These are phyloP conservation scores for Bombus impatiens DNA, from an alignment of 1,140 invertebrate species.

Conservation along the genomic window DNA sequence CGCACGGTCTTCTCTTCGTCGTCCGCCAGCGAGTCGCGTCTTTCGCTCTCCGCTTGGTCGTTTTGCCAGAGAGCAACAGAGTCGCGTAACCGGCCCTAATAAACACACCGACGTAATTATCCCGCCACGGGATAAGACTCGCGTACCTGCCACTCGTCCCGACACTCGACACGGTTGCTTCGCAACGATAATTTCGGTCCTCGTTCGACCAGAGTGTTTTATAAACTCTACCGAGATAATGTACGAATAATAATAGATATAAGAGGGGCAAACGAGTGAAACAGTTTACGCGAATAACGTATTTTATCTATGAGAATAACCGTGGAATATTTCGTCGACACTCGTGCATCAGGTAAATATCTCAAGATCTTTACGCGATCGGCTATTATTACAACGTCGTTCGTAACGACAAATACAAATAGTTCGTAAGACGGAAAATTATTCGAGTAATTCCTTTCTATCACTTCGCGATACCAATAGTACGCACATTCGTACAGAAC, in stretches of 20 bases:
- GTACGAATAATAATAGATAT: neutral
- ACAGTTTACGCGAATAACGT: neutral
- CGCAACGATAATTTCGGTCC: neutral
- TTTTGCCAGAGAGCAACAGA: slow-evolving; percentile 59
- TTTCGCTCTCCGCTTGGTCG: slow-evolving; percentile 2
- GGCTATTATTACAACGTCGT: fast-evolving
- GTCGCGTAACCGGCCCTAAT: slow-evolving; percentile 72
- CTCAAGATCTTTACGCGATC: too few species aligned
- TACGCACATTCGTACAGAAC: too few species aligned
- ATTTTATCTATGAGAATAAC: neutral
- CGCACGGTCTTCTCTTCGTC: slow-evolving; percentile 62
- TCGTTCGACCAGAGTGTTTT: neutral
- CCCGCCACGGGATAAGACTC: slow-evolving; percentile 67
- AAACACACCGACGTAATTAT: slow-evolving; percentile 80
- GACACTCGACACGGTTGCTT: neutral
- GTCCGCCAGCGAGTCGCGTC: neutral
- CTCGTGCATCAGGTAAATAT: neutral
- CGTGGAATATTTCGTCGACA: too few species aligned
- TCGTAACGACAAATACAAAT: too few species aligned
- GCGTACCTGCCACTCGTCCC: neutral
- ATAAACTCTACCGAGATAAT: neutral
- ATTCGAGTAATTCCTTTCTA: fast-evolving
- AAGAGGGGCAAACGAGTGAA: neutral
- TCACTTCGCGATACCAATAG: too few species aligned
- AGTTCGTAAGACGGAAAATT: fast-evolving